Evolutionary conservation across 2,888 invertebrate species (phyloP), one percentile per base, ranked within the genome.

Genomic region (Parnassius apollo): DNA sequence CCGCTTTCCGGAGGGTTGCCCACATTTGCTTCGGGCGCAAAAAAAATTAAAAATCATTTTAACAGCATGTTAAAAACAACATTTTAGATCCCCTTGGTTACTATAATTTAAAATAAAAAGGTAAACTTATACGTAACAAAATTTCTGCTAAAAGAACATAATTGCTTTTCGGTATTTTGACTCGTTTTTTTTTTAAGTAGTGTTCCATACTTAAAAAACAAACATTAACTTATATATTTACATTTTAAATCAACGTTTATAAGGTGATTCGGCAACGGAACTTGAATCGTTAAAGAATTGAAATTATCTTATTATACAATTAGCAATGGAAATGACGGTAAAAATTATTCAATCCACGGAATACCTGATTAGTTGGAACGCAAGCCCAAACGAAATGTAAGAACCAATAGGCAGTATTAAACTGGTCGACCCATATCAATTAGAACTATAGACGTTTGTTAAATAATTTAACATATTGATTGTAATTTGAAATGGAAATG

Each of bases 211-310:
- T 57, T 35, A 54, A 46, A 50, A 48, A 57, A 46, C 45, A 42
- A 59, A 7, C 7, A 4, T 35, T 35, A 7, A 35, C 35, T 7
- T 35, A 35, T 7, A 35, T 25, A 25, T 25, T 25, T 25, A 25
- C 25, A 35, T 35, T 35, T 35, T 35, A 35, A 35, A 35, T 35
- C 7, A 35, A 35, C 7, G 35, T 35, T 75, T 75, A 76, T 72
- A 65, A 69, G 70, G 67, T 65, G 59, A 75, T 78, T 78, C 71
- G 68, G 57, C 71, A 75, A 75, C 78, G 78, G 79, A 80, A 77
- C 77, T 66, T 42, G 46, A 46, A 50, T 12, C 60, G 57, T 59
- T 62, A n/a, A 42, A 51, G 62, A 64, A 60, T 49, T 56, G 25
- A 64, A 66, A 65, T 35, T 64, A 46, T 25, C 48, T 48, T 25